Conservation (phyloP, 2,888 invertebrate species). For the Melangyna quadrimaculata region DNA sequence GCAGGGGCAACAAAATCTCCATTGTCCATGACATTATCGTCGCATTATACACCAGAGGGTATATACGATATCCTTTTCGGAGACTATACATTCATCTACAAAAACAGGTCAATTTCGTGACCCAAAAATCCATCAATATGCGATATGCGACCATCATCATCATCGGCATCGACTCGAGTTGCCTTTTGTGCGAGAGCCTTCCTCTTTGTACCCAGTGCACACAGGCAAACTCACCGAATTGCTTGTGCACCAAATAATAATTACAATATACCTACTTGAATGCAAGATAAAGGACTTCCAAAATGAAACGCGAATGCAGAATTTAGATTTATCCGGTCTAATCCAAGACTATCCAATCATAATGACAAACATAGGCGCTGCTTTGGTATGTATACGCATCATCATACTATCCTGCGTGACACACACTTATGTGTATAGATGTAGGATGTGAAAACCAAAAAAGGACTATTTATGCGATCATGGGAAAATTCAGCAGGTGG, state of each 20-base stretch:
- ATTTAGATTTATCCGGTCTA: conserved; percentile 68
- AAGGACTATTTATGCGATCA: conserved; percentile 51
- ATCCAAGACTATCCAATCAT: conserved; percentile 72
- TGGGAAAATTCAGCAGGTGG: conserved; percentile 72
- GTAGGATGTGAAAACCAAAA: not conserved
- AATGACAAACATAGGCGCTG: conserved; percentile 51
- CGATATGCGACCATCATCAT: not conserved
- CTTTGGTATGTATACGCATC: not conserved
- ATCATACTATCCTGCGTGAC: conserved; percentile 25
- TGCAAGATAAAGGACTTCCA: conserved; percentile 58
- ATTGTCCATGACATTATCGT: conserved; percentile 64
- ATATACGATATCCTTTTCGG: conserved; percentile 43
- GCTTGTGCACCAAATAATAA: conserved; percentile 63
- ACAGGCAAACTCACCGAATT: conserved; percentile 17
- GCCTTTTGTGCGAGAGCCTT: conserved; percentile 56
- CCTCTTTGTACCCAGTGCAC: not conserved
- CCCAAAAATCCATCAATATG: conserved; percentile 46
- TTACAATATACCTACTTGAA: conserved; percentile 29
- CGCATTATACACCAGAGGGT: conserved; percentile 33
- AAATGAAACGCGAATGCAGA: conserved; percentile 62
- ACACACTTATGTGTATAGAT: conserved; percentile 18
- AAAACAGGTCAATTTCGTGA: conserved; percentile 63
- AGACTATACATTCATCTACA: not conserved
- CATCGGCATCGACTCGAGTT: conserved; percentile 49
- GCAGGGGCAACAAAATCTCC: conserved; percentile 42